Conservation (phyloP, 2,113 vertebrate species). For the Saimiri boliviensis region DNA sequence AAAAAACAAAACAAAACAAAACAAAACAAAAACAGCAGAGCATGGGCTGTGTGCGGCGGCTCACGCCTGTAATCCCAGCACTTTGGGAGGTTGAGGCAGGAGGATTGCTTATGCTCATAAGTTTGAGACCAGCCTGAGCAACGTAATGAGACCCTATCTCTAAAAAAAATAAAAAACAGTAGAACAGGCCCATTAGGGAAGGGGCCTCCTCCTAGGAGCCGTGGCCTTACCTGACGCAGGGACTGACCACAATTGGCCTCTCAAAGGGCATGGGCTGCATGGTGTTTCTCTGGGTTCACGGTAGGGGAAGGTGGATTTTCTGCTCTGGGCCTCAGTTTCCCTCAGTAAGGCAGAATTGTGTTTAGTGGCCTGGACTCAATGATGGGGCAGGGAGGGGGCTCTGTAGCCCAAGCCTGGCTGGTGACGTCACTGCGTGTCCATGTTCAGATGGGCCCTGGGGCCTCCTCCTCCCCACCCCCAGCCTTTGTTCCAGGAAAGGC, state of each 20-base stretch:
- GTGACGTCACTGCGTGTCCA: background rate
- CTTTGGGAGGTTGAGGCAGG: too few species aligned
- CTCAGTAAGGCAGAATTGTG: background rate
- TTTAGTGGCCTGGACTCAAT: background rate
- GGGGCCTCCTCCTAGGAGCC: background rate
- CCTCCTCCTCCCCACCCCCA: background rate
- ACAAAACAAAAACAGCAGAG: background rate
- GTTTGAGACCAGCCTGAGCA: too few species aligned
- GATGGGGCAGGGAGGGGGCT: too few species aligned
- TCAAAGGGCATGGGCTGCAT: accelerated
- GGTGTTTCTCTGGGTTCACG: background rate
- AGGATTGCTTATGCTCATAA: too few species aligned
- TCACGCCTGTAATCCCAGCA: too few species aligned
- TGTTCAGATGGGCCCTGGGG: background rate
- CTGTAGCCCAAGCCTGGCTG: background rate
- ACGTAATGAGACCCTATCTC: too few species aligned
- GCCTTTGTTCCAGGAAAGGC: conserved; percentile 54
- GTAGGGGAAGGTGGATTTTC: background rate
- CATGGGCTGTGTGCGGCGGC: background rate
- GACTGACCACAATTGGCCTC: background rate
- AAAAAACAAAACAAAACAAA: too few species aligned
- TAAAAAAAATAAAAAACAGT: too few species aligned
- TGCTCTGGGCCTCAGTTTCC: background rate
- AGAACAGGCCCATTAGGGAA: background rate
- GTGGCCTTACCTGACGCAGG: background rate